phyloP scores from a whole-genome alignment of 2,113 vertebrate genomes.

The Apistogramma diplotaenia region DNA sequence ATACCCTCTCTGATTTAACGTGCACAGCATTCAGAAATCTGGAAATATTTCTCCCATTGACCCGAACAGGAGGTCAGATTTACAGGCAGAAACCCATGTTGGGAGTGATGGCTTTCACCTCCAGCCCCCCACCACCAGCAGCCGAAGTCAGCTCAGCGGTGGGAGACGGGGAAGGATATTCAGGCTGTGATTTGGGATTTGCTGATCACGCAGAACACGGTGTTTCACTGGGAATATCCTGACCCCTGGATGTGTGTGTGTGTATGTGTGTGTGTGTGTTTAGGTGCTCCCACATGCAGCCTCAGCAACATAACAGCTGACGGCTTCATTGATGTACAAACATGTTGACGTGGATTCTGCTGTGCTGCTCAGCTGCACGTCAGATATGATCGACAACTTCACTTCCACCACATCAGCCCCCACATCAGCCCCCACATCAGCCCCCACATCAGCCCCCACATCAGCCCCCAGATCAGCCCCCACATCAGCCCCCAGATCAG shows the following conservation, averaged over 20 bases:
- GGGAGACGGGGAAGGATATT: background rate
- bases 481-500: background rate
- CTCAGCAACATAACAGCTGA: conserved; percentile 3
- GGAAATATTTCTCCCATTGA: background rate
- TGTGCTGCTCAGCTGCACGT: background rate
- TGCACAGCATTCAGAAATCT: background rate
- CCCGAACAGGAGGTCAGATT: background rate
- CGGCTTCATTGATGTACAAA: background rate
- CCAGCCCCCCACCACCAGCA: background rate
- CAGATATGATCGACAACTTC: background rate
- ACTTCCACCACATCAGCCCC: background rate
- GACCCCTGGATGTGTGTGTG: background rate
- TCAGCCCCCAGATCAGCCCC: background rate
- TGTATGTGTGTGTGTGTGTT: background rate
- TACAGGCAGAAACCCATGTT: background rate
- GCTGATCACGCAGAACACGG: conserved; percentile 17
- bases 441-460: background rate
- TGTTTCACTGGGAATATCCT: conserved; percentile 20
- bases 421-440: background rate
- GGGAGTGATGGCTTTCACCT: conserved; percentile 30
- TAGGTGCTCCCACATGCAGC: background rate
- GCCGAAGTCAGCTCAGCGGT: background rate
- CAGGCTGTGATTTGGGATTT: background rate
- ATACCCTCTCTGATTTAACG: background rate
- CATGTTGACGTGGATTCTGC: background rate